phyloP scores from a whole-genome alignment of 1,140 invertebrate genomes.

The Lepeophtheirus salmonis region DNA sequence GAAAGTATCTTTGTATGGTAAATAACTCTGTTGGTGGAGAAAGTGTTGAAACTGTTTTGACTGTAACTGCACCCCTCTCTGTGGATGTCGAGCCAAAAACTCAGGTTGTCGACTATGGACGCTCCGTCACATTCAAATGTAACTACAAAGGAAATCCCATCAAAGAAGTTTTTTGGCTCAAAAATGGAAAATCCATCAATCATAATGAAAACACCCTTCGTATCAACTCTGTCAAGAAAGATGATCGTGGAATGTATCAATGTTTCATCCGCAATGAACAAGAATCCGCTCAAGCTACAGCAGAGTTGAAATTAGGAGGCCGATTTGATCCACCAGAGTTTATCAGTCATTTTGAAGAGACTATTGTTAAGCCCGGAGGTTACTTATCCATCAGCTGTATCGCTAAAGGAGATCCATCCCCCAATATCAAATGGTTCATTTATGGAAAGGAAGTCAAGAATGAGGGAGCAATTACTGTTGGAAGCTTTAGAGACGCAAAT shows the following conservation, averaged over 20 bases:
- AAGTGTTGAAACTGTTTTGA: conserved; percentile 73
- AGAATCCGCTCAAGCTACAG: conserved; percentile 74
- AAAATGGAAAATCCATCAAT: conserved; percentile 61
- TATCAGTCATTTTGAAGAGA: conserved; percentile 59
- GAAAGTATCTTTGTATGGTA: conserved; percentile 80
- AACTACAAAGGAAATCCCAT: conserved; percentile 74
- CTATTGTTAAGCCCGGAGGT: conserved; percentile 66
- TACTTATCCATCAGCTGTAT: conserved; percentile 60
- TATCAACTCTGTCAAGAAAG: conserved; percentile 73
- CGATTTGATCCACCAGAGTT: conserved; percentile 75
- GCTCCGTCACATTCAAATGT: conserved; percentile 70
- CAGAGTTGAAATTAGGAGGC: conserved; percentile 76
- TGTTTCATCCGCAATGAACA: conserved; percentile 84
- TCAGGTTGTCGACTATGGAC: conserved; percentile 77
- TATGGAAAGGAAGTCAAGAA: conserved; percentile 68
- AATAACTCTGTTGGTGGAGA: conserved; percentile 82
- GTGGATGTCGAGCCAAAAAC: conserved; percentile 67
- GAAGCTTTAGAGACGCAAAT: conserved; percentile 41
- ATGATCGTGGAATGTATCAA: conserved; percentile 94
- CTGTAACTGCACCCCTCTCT: conserved; percentile 68
- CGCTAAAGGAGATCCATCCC: conserved; percentile 72
- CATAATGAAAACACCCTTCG: conserved; percentile 50
- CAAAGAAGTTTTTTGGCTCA: conserved; percentile 71
- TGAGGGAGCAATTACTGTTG: conserved; percentile 34
- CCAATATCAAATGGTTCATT: conserved; percentile 80